These are phyloP conservation scores for Cylas formicarius DNA, from an alignment of 1,140 invertebrate species.

Conservation along the genomic window DNA sequence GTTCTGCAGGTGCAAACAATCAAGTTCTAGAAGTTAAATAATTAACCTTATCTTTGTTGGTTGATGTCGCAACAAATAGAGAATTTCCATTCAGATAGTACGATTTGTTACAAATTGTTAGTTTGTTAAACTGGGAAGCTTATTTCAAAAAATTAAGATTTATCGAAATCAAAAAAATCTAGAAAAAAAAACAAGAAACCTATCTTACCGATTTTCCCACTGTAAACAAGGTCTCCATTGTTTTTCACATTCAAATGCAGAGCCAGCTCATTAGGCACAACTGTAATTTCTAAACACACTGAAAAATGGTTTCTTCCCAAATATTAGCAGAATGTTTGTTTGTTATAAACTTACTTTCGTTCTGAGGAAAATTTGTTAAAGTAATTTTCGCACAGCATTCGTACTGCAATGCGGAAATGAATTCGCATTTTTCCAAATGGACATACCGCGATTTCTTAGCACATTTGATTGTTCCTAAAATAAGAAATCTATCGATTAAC, in stretches of 20 bases:
- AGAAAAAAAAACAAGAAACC: too few species aligned
- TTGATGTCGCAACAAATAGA: too few species aligned
- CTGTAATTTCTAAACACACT: slow-evolving; percentile 17
- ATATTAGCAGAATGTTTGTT: not conserved
- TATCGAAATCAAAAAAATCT: too few species aligned
- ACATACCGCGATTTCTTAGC: slow-evolving; percentile 5
- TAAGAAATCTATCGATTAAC: too few species aligned
- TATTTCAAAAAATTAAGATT: too few species aligned
- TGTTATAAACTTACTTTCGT: slow-evolving; percentile 11
- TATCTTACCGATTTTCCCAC: slow-evolving; percentile 23
- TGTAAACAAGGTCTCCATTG: slow-evolving; percentile 19
- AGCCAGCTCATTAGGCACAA: slow-evolving; percentile 15
- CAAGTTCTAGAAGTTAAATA: not conserved
- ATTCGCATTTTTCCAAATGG: slow-evolving; percentile 5
- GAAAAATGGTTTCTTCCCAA: slow-evolving; percentile 2
- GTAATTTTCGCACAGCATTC: slow-evolving; percentile 16
- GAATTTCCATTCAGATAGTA: too few species aligned
- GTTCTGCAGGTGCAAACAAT: not conserved
- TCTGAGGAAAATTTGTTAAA: slow-evolving; percentile 1
- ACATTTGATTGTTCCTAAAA: not conserved
- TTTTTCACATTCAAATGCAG: slow-evolving; percentile 14
- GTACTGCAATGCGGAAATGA: slow-evolving; percentile 12
- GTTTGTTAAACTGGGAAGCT: too few species aligned
- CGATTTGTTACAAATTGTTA: too few species aligned
- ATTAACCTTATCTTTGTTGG: slow-evolving; percentile 2